Conservation (phyloP, 1,140 invertebrate genomes). For the Triops cancriformis region DNA sequence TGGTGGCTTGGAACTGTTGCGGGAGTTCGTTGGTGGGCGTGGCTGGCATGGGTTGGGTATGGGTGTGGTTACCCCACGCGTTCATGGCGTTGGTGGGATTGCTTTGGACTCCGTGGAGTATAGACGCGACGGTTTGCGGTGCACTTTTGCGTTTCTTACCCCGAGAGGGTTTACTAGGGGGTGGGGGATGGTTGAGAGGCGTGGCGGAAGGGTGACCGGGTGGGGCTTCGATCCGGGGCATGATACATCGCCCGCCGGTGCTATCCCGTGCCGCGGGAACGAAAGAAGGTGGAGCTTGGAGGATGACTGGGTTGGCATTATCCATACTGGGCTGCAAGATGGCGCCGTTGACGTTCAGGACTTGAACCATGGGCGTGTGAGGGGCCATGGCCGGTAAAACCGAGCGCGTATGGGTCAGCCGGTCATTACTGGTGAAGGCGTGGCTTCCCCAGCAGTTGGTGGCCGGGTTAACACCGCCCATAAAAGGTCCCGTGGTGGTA, state of each 20-base stretch:
- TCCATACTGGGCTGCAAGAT: background rate
- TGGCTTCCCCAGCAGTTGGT: background rate
- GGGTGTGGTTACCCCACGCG: background rate
- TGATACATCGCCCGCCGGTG: background rate
- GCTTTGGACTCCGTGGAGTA: slow-evolving; percentile 47
- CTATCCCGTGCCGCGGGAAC: background rate
- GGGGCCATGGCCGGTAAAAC: background rate
- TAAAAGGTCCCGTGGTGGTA: background rate
- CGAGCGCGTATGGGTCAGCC: background rate
- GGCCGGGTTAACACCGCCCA: background rate
- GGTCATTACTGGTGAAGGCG: background rate
- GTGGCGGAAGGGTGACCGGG: slow-evolving; percentile 26
- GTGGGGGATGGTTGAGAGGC: background rate
- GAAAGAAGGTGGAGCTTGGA: background rate
- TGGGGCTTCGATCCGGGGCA: slow-evolving; percentile 26
- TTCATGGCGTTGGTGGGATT: background rate
- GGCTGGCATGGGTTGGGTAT: slow-evolving; percentile 15
- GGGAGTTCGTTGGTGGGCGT: slow-evolving; percentile 48
- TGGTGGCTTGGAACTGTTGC: slow-evolving; percentile 35
- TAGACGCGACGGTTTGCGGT: slow-evolving; percentile 59
- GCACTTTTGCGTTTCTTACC: slow-evolving; percentile 42
- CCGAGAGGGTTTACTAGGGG: slow-evolving; percentile 23
- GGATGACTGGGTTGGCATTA: background rate
- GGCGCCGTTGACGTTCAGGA: background rate
- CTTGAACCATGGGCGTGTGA: background rate